Percentiles rank a stretch among this genome's conserved stretches.
Evolutionary conservation across 2,797 vertebrate genomes (phyloP).

Genomic region (Babyrousa celebensis): DNA sequence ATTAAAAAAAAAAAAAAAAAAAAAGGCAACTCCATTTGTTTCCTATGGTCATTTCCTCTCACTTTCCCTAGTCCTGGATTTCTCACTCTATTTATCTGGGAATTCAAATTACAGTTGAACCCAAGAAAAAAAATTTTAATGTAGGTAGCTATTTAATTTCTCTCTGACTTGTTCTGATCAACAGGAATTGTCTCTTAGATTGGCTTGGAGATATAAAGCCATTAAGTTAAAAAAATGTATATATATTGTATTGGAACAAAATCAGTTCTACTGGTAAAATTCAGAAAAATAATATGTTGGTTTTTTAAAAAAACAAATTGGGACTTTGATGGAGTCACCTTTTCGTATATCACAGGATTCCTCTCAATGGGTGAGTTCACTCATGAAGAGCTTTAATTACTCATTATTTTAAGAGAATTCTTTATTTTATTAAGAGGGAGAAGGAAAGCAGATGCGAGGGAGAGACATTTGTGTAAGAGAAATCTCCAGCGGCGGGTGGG

Average conservation of each 20-base stretch:
- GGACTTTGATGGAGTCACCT: not conserved
- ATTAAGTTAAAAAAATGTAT: not conserved
- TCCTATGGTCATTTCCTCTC: conserved; percentile 55
- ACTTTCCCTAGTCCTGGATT: conserved; percentile 24
- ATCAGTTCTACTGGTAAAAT: conserved; percentile 68
- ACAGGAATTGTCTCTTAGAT: conserved; percentile 73
- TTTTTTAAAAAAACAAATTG: conserved; percentile 10
- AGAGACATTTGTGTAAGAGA: conserved; percentile 69
- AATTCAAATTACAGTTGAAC: conserved; percentile 77
- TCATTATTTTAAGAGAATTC: conserved; percentile 60
- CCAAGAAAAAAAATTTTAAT: conserved; percentile 45
- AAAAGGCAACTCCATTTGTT: conserved; percentile 75
- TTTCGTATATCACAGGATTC: conserved; percentile 23
- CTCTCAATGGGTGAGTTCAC: conserved; percentile 68
- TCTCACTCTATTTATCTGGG: conserved; percentile 74
- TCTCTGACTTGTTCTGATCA: conserved; percentile 73
- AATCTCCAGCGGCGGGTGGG: not conserved
- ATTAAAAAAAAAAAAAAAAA: conserved; percentile 81
- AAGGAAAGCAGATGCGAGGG: not conserved
- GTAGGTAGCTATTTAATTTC: conserved; percentile 74
- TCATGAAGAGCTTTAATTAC: conserved; percentile 72
- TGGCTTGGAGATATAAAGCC: conserved; percentile 75
- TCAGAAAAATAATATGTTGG: conserved; percentile 33
- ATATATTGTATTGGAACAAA: conserved; percentile 48
- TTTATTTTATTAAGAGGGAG: conserved; percentile 29